These are phyloP conservation scores for Leucoma salicis DNA, from an alignment of 2,888 invertebrate genomes.

Conservation along the genomic window DNA sequence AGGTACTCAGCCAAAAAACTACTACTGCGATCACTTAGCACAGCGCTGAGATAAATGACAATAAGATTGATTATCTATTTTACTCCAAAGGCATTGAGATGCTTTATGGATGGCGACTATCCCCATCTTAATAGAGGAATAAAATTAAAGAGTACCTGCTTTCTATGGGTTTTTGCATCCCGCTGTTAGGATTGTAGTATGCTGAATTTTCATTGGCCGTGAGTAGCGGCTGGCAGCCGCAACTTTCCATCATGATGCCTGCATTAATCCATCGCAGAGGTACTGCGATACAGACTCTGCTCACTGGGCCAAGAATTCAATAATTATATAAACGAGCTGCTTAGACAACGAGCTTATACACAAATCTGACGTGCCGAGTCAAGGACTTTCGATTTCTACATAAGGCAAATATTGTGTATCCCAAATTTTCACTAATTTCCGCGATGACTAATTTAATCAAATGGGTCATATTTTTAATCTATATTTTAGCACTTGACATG, in stretches of 20 bases:
- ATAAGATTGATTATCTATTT: background rate
- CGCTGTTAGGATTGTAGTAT: constrained; percentile 16
- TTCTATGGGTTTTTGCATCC: constrained; percentile 29
- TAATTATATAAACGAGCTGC: too few relatives aligned
- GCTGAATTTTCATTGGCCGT: constrained; percentile 40
- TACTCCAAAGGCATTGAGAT: background rate
- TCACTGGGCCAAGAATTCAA: constrained; percentile 48
- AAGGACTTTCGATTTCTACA: too few relatives aligned
- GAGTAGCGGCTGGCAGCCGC: constrained; percentile 51
- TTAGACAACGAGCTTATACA: too few relatives aligned
- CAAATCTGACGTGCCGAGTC: too few relatives aligned
- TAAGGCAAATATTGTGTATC: too few relatives aligned
- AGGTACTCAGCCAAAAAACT: background rate
- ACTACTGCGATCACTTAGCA: background rate
- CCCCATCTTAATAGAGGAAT: background rate
- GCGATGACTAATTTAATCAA: too few relatives aligned
- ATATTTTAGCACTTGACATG: too few relatives aligned
- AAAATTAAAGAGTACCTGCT: constrained; percentile 3
- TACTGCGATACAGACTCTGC: constrained; percentile 48
- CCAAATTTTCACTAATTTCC: too few relatives aligned
- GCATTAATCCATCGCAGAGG: constrained; percentile 60
- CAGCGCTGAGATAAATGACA: background rate
- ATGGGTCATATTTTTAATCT: too few relatives aligned
- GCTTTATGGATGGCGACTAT: background rate
- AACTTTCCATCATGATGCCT: constrained; percentile 45